Conservation (phyloP, 2,888 invertebrate genomes). For the Tetanocera ferruginea region DNA sequence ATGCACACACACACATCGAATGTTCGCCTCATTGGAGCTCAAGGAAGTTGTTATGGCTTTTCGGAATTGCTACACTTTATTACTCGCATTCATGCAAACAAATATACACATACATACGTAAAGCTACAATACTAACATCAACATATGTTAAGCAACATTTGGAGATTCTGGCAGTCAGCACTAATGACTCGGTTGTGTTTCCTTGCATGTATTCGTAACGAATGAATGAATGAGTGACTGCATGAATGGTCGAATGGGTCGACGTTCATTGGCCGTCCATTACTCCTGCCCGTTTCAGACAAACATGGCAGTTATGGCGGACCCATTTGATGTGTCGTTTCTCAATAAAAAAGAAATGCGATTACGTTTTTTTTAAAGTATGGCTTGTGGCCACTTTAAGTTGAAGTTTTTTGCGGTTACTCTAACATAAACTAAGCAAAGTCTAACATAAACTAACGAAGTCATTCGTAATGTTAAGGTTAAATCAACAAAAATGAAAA, state of each 20-base stretch:
- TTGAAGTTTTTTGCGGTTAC: conserved; percentile 9
- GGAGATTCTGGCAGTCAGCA: conserved; percentile 9
- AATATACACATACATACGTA: background rate
- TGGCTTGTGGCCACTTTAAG: conserved; percentile 19
- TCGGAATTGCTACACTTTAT: conserved; percentile 39
- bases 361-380: background rate
- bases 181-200: conserved; percentile 25
- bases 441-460: conserved; percentile 10
- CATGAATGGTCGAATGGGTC: background rate
- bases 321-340: background rate
- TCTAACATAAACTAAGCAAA: too few species aligned
- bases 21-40: background rate
- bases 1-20: background rate
- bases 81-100: background rate
- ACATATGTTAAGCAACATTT: background rate
- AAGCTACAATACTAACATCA: background rate
- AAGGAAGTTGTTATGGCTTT: conserved; percentile 27
- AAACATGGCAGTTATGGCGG: background rate
- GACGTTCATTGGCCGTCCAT: too few species aligned
- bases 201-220: conserved; percentile 13
- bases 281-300: background rate
- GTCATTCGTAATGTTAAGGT: conserved; percentile 24
- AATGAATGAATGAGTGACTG: conserved; percentile 5
- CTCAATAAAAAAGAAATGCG: background rate
- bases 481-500: background rate